A percentile compares a stretch with the other conserved stretches of the same genome.
Evolutionary conservation across 2,888 invertebrate species (phyloP).

Genomic region (Seira ritae): DNA sequence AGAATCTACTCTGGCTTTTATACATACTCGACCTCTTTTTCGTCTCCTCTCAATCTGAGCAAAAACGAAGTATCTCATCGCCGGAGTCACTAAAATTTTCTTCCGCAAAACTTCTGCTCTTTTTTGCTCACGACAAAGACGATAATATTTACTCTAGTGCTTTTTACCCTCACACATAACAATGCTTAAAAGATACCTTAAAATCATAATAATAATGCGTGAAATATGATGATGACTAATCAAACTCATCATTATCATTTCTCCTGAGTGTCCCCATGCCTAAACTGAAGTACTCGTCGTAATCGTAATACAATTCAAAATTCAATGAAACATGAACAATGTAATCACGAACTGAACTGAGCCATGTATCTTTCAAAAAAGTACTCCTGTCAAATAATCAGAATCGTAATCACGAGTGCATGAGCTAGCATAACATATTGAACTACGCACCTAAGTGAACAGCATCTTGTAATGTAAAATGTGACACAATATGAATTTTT

Average conservation of each 20-base stretch:
- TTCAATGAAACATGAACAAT: slow-evolving; percentile 17
- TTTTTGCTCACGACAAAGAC: slow-evolving; percentile 12
- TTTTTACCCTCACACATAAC: not conserved
- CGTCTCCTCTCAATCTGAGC: not conserved
- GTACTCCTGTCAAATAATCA: not conserved
- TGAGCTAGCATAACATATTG: too few species aligned
- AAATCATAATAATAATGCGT: not conserved
- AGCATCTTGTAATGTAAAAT: too few species aligned
- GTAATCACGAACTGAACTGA: slow-evolving; percentile 15
- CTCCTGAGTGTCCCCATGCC: not conserved
- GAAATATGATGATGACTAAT: not conserved
- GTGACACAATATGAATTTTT: too few species aligned
- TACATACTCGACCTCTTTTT: slow-evolving; percentile 25
- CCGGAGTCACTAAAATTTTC: slow-evolving; percentile 3
- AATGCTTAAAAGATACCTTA: not conserved
- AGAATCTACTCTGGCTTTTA: slow-evolving; percentile 44
- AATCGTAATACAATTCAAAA: not conserved
- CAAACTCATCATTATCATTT: not conserved
- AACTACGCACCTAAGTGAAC: too few species aligned
- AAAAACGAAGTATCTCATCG: not conserved
- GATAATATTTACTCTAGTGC: slow-evolving; percentile 11
- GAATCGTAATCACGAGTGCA: not conserved
- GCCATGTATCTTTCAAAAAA: not conserved
- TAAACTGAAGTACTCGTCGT: not conserved
- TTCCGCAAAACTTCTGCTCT: slow-evolving; percentile 40